Evolutionary conservation across 2,888 invertebrate species (phyloP).

Genomic region (Erebia palarica): DNA sequence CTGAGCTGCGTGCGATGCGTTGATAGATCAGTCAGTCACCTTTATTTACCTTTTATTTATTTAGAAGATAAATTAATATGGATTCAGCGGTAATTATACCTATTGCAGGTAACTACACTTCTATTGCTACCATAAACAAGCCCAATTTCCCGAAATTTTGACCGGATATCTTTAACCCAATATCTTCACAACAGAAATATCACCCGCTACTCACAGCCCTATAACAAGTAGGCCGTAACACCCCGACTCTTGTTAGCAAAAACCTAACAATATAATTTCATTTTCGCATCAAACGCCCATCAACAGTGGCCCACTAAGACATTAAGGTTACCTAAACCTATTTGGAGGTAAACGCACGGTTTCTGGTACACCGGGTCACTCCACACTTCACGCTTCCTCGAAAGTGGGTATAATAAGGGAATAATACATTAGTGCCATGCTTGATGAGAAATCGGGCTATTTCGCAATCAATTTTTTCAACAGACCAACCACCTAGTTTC

Average conservation of each 20-base stretch:
- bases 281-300: constrained; percentile 25
- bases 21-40: no score
- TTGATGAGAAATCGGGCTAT: constrained; percentile 13
- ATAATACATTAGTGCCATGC: constrained; percentile 17
- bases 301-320: constrained; percentile 27
- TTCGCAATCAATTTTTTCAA: constrained; percentile 2
- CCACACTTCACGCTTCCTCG: constrained; percentile 25
- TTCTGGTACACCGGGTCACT: constrained; percentile 29
- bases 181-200: constrained; percentile 1
- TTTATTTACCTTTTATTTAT: no score
- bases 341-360: constrained; percentile 27
- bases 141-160: neutral
- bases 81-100: neutral
- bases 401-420: constrained; percentile 19
- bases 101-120: neutral
- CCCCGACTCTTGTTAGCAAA: constrained; percentile 13
- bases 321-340: constrained; percentile 33
- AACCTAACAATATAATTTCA: constrained; percentile 24
- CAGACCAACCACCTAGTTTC: no score
- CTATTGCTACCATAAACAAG: neutral
- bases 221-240: constrained; percentile 11
- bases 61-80: no score
- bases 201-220: neutral
- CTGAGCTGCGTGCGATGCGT: no score
- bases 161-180: constrained; percentile 2